phyloP scores from a whole-genome alignment of 1,140 invertebrate species.

The Drosophila simulans region DNA sequence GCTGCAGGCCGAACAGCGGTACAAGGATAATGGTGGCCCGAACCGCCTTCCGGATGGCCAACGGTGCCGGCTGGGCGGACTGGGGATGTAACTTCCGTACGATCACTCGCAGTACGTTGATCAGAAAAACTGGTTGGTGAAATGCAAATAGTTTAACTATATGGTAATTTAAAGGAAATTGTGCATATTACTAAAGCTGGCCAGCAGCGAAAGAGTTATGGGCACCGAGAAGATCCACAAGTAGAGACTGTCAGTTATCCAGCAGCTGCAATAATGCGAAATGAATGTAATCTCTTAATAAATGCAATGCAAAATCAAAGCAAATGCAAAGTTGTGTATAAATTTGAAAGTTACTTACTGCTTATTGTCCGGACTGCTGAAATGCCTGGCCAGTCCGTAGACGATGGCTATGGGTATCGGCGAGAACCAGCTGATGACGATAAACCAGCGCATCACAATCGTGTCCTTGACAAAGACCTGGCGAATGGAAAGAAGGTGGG shows the following conservation, averaged over 20 bases:
- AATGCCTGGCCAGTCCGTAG: constrained; percentile 87
- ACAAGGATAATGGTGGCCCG: constrained; percentile 92
- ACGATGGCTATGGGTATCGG: constrained; percentile 87
- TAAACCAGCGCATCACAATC: constrained; percentile 90
- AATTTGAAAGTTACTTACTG: constrained; percentile 86
- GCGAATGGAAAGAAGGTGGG: not conserved
- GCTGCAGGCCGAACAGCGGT: constrained; percentile 91
- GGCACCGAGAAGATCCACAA: constrained; percentile 90
- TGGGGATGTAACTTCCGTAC: constrained; percentile 91
- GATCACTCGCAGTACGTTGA: constrained; percentile 93
- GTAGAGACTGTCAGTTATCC: constrained; percentile 90
- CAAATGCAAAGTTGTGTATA: too few relatives aligned
- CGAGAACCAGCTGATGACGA: constrained; percentile 91
- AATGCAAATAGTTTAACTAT: constrained; percentile 76
- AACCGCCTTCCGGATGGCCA: constrained; percentile 85
- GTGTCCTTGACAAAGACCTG: constrained; percentile 87
- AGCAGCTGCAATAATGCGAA: constrained; percentile 88
- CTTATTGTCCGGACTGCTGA: constrained; percentile 86
- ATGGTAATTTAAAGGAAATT: not conserved
- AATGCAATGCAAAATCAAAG: not conserved
- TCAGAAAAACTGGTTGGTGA: constrained; percentile 88
- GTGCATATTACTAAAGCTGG: constrained; percentile 84
- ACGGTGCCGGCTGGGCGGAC: constrained; percentile 86
- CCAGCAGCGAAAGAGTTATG: constrained; percentile 89
- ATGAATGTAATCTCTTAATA: not conserved